Evolutionary conservation across 2,797 vertebrate genomes (phyloP), one percentile per base, ranked within the genome.

Genomic region (Paramormyrops hopkinsi): DNA sequence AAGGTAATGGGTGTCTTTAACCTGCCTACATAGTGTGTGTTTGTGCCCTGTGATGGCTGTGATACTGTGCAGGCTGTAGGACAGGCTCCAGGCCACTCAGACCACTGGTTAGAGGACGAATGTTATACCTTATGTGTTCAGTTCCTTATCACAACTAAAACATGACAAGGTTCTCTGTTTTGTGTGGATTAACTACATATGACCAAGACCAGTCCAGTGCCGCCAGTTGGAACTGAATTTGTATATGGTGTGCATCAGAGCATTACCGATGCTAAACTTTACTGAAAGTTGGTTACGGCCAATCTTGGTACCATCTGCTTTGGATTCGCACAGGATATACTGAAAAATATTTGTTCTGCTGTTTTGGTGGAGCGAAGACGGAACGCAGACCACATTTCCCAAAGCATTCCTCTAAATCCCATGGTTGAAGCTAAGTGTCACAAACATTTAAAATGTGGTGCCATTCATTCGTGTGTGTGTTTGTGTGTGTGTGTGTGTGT

Each of bases 261-360:
- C 76, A 46, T 46, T 82, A 46, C 19, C 19, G 19, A 73, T 37
- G 69, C 69, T 73, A 17, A 73, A 73, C 69, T 73, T 73, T 73
- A 73, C 12, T 73, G 29, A 46, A 22, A 82, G 76, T 46, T 46
- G 33, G 37, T 82, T 82, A 79, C 8, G 17, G 41, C 37, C 76
- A 82, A n/a, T 82, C 76, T n/a, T 82, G 76, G 76, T 44, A 22
- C 41, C 76, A 82, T 46, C 76, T 82, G 76, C 76, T 82, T 46
- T 82, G 76, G 41, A 82, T 82, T 82, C 46, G 6, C 14, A 73
- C 29, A 37, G 41, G 19, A 46, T 82, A 46, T 3, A 46, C 44
- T 22, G 76, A 82, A 82, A 82, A 44, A 44, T 82, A 46, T 46
- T 17, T 79, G 73, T 44, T 41, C 37, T n/a, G 33, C 33, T 79